Conservation (phyloP, 2,888 invertebrate species). For the Ernsta delagoae region DNA sequence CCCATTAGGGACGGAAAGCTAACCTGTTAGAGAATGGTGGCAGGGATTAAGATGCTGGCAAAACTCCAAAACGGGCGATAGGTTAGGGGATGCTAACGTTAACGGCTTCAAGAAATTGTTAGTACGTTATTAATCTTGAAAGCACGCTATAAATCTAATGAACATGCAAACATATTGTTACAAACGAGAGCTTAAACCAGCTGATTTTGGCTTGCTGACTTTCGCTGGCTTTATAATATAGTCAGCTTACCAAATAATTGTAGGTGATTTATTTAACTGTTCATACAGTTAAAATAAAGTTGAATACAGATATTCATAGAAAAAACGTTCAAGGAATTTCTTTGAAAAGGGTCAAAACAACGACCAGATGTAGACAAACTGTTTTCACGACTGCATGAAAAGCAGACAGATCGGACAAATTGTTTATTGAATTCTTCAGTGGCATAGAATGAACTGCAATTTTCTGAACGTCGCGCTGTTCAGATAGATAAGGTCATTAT, state of each 20-base stretch:
- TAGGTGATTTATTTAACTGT: too few relatives aligned
- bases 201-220: background rate
- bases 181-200: slow-evolving; percentile 15
- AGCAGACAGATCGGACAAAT: background rate
- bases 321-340: too few relatives aligned
- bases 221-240: too few relatives aligned
- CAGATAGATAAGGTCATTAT: slow-evolving; percentile 25
- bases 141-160: slow-evolving; percentile 25
- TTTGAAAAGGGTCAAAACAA: too few relatives aligned
- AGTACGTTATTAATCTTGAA: slow-evolving; percentile 32
- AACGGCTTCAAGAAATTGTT: slow-evolving; percentile 29
- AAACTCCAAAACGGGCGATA: slow-evolving; percentile 23
- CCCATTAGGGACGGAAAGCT: too few relatives aligned
- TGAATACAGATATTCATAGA: too few relatives aligned
- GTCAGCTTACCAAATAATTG: too few relatives aligned
- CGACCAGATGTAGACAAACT: background rate
- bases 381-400: background rate
- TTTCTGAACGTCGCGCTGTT: slow-evolving; percentile 16
- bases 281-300: too few relatives aligned
- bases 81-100: slow-evolving; percentile 27
- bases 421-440: slow-evolving; percentile 14
- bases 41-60: slow-evolving; percentile 25
- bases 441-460: slow-evolving; percentile 20
- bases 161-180: slow-evolving; percentile 20
- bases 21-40: slow-evolving; percentile 18